These are phyloP conservation scores for Pseudomyrmex flavicornis DNA, from an alignment of 1,140 invertebrate genomes.

Conservation along the genomic window DNA sequence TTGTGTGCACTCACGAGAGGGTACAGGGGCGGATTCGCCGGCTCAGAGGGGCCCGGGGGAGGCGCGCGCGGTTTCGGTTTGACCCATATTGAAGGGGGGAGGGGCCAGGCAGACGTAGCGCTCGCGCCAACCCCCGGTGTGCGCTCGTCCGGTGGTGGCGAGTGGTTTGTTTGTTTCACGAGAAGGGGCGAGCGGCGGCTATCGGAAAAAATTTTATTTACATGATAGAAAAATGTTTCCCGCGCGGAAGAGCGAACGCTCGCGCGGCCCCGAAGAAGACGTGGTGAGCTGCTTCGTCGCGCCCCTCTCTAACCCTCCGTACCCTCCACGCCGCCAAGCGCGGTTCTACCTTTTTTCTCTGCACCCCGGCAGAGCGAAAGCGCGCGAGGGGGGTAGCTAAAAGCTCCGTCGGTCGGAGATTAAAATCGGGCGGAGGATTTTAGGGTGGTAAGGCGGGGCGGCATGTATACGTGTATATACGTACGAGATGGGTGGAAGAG, in stretches of 20 bases:
- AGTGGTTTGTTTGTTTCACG: constrained; percentile 68
- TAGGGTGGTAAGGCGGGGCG: constrained; percentile 51
- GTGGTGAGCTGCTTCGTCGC: constrained; percentile 12
- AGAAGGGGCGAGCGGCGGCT: constrained; percentile 54
- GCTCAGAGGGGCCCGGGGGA: constrained; percentile 22
- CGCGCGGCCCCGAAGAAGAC: constrained; percentile 29
- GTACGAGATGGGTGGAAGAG: constrained; percentile 8
- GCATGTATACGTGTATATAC: not conserved
- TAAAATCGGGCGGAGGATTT: constrained; percentile 60
- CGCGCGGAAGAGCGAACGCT: constrained; percentile 40
- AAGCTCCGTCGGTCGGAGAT: constrained; percentile 61
- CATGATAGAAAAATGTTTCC: constrained; percentile 57
- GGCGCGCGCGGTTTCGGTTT: constrained; percentile 66
- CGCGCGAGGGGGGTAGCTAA: constrained; percentile 56
- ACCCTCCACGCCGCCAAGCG: constrained; percentile 21
- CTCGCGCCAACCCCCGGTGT: constrained; percentile 42
- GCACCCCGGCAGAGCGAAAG: constrained; percentile 27
- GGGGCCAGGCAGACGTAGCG: constrained; percentile 50
- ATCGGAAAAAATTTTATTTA: constrained; percentile 72
- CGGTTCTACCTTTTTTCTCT: constrained; percentile 53
- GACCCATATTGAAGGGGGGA: constrained; percentile 69
- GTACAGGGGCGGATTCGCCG: constrained; percentile 48
- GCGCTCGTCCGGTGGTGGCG: constrained; percentile 55
- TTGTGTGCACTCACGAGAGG: constrained; percentile 22
- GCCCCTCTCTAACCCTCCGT: not conserved